Evolutionary conservation across 2,888 invertebrate genomes (phyloP).

Genomic region (Gymnoscelis rufifasciata): DNA sequence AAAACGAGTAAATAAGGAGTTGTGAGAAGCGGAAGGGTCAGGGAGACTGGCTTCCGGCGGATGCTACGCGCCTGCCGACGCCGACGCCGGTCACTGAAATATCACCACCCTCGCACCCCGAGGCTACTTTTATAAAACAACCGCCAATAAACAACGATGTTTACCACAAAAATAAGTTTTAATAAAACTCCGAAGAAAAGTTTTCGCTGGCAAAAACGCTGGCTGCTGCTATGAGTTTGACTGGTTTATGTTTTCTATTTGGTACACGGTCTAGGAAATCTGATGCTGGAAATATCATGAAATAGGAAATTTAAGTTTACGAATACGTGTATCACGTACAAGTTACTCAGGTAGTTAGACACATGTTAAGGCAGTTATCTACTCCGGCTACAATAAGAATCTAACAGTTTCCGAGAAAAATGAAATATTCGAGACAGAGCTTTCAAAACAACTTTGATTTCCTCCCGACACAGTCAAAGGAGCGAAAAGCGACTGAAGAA

Average conservation of each 20-base stretch:
- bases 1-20: constrained; percentile 74
- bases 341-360: too few species aligned
- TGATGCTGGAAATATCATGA: constrained; percentile 3
- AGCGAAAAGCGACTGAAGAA: constrained; percentile 56
- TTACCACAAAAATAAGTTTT: constrained; percentile 31
- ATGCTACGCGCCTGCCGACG: constrained; percentile 46
- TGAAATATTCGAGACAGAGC: constrained; percentile 42
- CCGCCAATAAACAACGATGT: constrained; percentile 33
- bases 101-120: background rate
- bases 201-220: constrained; percentile 18
- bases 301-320: too few species aligned
- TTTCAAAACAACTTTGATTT: constrained; percentile 68
- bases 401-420: constrained; percentile 13
- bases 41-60: constrained; percentile 50
- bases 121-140: constrained; percentile 47
- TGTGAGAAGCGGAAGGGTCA: constrained; percentile 57
- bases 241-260: constrained; percentile 12
- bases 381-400: background rate
- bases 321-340: too few species aligned
- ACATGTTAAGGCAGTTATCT: background rate
- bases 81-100: constrained; percentile 3
- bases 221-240: constrained; percentile 12
- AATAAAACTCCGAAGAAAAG: constrained; percentile 26
- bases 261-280: constrained; percentile 1
- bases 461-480: constrained; percentile 63